A percentile compares a stretch with the other conserved stretches of the same genome.
Conservation (phyloP, 2,888 invertebrate species). For the Trisateles emortualis region DNA sequence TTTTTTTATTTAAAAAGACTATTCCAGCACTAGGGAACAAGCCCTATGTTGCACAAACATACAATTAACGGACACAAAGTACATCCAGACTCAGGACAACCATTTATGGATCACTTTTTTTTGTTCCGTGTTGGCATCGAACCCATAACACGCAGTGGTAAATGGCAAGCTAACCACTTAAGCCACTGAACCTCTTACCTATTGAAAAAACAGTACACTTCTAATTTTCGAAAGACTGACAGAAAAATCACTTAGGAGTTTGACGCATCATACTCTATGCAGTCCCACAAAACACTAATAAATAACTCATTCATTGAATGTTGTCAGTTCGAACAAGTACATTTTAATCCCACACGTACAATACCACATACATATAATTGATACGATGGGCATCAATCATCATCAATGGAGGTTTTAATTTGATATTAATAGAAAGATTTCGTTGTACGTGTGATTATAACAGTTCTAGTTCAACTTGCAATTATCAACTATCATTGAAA, state of each 20-base stretch:
- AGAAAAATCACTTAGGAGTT: slow-evolving; percentile 2
- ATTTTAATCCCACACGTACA: slow-evolving; percentile 31
- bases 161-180: too few relatives aligned
- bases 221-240: too few relatives aligned
- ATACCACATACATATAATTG: slow-evolving; percentile 47
- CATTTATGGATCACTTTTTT: too few relatives aligned
- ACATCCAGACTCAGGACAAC: too few relatives aligned
- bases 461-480: slow-evolving; percentile 12
- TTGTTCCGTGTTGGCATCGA: too few relatives aligned
- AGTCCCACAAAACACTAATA: slow-evolving; percentile 31
- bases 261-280: not conserved
- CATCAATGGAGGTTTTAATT: slow-evolving; percentile 42
- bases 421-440: slow-evolving; percentile 30
- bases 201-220: too few relatives aligned
- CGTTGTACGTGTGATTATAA: not conserved
- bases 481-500: slow-evolving; percentile 7
- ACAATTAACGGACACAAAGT: too few relatives aligned
- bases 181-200: too few relatives aligned
- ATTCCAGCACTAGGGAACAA: too few relatives aligned
- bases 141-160: too few relatives aligned
- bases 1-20: too few relatives aligned
- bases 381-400: slow-evolving; percentile 58
- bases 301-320: slow-evolving; percentile 32
- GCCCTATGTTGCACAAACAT: too few relatives aligned
- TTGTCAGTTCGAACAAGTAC: slow-evolving; percentile 24